Evolutionary conservation across 37 sponge, comb jelly and placozoan species (phyloP).

Genomic region (Geodia barretti): DNA sequence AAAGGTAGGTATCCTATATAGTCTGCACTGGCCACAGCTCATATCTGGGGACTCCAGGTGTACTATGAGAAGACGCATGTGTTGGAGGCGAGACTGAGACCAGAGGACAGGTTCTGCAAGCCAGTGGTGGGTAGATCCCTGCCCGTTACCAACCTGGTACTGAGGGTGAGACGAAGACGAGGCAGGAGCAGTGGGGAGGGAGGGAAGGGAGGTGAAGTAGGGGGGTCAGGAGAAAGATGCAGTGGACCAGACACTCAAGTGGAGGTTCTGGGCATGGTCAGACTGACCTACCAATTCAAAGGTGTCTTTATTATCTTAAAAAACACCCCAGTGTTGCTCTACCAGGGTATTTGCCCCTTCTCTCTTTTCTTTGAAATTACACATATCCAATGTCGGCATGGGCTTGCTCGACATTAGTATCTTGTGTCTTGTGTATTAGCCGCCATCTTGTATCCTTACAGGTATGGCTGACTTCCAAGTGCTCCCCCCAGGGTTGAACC

Average conservation of each 20-base stretch:
- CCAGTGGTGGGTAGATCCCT: slow-evolving; percentile 21
- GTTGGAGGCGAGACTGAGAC: slow-evolving; percentile 60
- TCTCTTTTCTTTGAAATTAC: too few relatives aligned
- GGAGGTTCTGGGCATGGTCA: slow-evolving; percentile 55
- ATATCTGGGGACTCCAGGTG: slow-evolving; percentile 1
- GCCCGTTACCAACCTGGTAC: slow-evolving; percentile 30
- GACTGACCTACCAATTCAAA: slow-evolving; percentile 50
- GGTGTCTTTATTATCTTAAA: too few relatives aligned
- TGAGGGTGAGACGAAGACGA: slow-evolving; percentile 21
- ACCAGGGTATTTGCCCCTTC: too few relatives aligned
- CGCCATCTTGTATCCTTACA: too few relatives aligned
- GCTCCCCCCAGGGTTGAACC: slow-evolving; percentile 62
- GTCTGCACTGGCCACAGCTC: too few relatives aligned
- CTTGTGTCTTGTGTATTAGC: too few relatives aligned
- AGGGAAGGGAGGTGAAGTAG: not conserved
- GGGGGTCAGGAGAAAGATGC: not conserved
- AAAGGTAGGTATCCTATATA: slow-evolving; percentile 38
- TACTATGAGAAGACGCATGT: not conserved
- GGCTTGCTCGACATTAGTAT: too few relatives aligned
- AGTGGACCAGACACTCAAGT: slow-evolving; percentile 22
- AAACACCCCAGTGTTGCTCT: too few relatives aligned
- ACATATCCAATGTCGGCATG: too few relatives aligned
- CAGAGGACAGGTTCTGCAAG: slow-evolving; percentile 63
- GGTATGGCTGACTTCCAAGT: slow-evolving; percentile 75
- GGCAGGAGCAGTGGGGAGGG: not conserved